phyloP scores from a whole-genome alignment of 1,140 invertebrate genomes.

The Brachionus manjavacas region DNA sequence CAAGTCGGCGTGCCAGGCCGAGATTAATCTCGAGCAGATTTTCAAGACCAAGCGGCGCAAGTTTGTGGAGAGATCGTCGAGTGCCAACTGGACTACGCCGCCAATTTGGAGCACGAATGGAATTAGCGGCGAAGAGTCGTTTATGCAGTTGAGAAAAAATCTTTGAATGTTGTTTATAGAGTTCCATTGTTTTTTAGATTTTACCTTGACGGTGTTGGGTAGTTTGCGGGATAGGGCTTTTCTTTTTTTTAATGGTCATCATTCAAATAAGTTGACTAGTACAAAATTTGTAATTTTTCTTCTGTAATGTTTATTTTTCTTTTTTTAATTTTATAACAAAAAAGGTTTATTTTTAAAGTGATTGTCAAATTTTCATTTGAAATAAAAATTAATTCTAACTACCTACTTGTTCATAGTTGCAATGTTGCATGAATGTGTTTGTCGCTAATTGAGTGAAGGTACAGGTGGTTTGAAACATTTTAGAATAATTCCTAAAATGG shows the following conservation, averaged over 20 bases:
- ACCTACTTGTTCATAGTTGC: no score
- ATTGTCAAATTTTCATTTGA: background rate
- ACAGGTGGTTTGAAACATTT: no score
- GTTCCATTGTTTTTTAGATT: background rate
- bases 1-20: background rate
- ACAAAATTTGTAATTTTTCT: background rate
- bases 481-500: no score
- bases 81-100: constrained; percentile 28
- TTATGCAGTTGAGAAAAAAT: constrained; percentile 38
- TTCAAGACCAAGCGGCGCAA: constrained; percentile 25
- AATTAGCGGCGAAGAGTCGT: constrained; percentile 27
- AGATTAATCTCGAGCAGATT: constrained; percentile 19
- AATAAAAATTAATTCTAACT: background rate
- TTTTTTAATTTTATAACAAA: background rate
- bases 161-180: background rate
- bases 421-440: no score
- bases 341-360: background rate
- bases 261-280: background rate
- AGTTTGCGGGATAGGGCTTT: background rate
- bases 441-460: no score
- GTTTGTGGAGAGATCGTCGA: constrained; percentile 15
- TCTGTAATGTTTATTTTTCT: background rate
- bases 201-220: background rate
- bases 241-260: background rate
- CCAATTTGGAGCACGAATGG: constrained; percentile 26